phyloP scores from a whole-genome alignment of 2,797 vertebrate species.

The Nothura maculosa region DNA sequence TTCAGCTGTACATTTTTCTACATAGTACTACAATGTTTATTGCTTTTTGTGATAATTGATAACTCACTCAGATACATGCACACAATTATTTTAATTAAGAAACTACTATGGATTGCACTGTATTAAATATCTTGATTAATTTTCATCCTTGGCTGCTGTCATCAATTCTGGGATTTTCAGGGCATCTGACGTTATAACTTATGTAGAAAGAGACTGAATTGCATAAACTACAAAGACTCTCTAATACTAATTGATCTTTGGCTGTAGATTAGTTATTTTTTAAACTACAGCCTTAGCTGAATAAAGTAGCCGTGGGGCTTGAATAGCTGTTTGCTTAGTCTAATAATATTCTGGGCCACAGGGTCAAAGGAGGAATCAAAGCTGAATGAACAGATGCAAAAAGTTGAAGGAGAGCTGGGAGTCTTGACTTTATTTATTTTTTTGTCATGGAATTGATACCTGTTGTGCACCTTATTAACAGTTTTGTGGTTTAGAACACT shows the following conservation, averaged over 20 bases:
- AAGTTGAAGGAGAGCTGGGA: neutral
- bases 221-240: neutral
- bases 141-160: conserved; percentile 78
- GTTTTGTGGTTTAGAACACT: neutral
- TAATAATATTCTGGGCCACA: neutral
- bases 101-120: conserved; percentile 92
- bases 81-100: conserved; percentile 93
- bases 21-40: conserved; percentile 80
- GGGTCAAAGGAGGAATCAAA: neutral
- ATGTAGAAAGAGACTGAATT: too few species aligned
- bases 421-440: neutral
- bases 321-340: neutral
- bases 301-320: neutral
- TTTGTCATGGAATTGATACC: neutral
- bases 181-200: neutral
- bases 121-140: conserved; percentile 94
- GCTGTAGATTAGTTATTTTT: neutral
- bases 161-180: conserved; percentile 17
- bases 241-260: neutral
- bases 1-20: conserved; percentile 88
- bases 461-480: neutral
- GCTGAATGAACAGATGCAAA: neutral
- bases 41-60: conserved; percentile 83
- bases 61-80: conserved; percentile 87
- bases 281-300: neutral